A percentile compares a stretch with the other conserved stretches of the same genome.
Evolutionary conservation across 1,140 invertebrate species (phyloP).

Genomic region (Megalonaias nervosa): DNA sequence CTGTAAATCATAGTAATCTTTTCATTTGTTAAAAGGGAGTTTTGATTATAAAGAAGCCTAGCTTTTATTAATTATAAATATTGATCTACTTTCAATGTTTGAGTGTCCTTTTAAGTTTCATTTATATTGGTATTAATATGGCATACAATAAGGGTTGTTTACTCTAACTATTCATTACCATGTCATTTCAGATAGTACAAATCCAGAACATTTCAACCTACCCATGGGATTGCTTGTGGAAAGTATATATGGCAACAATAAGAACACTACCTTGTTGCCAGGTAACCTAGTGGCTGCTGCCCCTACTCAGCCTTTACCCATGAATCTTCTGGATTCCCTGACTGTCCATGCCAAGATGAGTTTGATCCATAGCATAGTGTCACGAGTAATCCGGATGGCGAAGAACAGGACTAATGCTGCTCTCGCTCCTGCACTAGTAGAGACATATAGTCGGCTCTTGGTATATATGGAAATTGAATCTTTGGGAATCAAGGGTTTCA

Average conservation of each 20-base stretch:
- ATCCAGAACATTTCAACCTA: conserved; percentile 74
- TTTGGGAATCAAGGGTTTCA: conserved; percentile 96
- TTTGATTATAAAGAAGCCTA: too few relatives aligned
- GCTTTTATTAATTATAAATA: too few relatives aligned
- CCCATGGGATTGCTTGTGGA: conserved; percentile 93
- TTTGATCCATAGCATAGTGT: conserved; percentile 94
- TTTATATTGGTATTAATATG: too few relatives aligned
- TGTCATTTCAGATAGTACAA: conserved; percentile 70
- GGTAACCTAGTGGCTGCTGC: conserved; percentile 70
- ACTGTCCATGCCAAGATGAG: conserved; percentile 99
- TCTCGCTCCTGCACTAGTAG: conserved; percentile 91
- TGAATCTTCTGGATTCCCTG: conserved; percentile 94
- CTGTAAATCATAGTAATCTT: too few relatives aligned
- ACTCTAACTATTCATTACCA: too few relatives aligned
- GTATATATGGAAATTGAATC: conserved; percentile 98
- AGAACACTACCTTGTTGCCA: conserved; percentile 67
- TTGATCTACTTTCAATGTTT: too few relatives aligned
- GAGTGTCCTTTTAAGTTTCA: too few relatives aligned
- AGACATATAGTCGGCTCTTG: conserved; percentile 93
- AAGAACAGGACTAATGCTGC: conserved; percentile 85
- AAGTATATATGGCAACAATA: conserved; percentile 83
- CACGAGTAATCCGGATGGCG: conserved; percentile 89
- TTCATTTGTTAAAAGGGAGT: too few relatives aligned
- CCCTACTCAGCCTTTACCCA: conserved; percentile 87
- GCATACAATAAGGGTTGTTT: too few relatives aligned